These are phyloP conservation scores for Ostrea denselamellosa DNA, from an alignment of 1,140 invertebrate genomes.

Conservation along the genomic window DNA sequence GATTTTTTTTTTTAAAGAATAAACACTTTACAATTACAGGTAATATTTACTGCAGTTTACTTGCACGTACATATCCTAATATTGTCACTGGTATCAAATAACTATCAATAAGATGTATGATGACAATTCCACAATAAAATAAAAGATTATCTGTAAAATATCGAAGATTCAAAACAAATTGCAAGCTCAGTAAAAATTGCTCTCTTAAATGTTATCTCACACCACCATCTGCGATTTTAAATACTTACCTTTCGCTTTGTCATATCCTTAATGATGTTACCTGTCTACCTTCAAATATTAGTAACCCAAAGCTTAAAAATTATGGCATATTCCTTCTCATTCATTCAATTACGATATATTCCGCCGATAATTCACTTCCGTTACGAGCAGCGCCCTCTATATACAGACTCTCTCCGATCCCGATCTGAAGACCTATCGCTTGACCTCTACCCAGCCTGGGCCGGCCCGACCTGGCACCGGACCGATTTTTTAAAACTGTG, in stretches of 20 bases:
- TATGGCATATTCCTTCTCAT: slow-evolving; percentile 15
- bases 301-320: not conserved
- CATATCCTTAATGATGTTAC: not conserved
- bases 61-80: too few species aligned
- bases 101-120: too few species aligned
- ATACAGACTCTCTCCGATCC: not conserved
- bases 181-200: not conserved
- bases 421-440: not conserved
- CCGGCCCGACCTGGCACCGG: too few species aligned
- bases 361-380: slow-evolving; percentile 33
- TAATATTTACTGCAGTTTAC: too few species aligned
- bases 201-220: not conserved
- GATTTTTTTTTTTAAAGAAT: too few species aligned
- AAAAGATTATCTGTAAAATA: too few species aligned
- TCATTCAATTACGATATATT: slow-evolving; percentile 20
- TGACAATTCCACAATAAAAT: too few species aligned
- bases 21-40: too few species aligned
- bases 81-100: too few species aligned
- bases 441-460: too few species aligned
- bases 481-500: too few species aligned
- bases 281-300: not conserved
- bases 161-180: not conserved
- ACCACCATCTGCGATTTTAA: not conserved
- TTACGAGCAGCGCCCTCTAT: not conserved
- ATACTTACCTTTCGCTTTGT: slow-evolving; percentile 24